Evolutionary conservation across 2,888 invertebrate genomes (phyloP).

Genomic region (Sturmia bella): DNA sequence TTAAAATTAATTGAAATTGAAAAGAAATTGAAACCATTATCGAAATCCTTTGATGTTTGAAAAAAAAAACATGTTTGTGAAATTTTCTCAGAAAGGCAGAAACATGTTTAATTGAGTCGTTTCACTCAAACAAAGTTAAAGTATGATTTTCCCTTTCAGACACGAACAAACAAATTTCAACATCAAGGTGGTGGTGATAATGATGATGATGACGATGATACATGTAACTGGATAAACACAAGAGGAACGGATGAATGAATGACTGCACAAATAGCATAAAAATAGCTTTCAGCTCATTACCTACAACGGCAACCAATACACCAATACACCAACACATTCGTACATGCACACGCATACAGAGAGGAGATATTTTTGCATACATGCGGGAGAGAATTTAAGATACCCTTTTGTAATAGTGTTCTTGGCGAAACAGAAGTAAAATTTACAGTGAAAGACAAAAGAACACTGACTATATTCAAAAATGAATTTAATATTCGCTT

Average conservation of each 20-base stretch:
- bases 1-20: conserved; percentile 63
- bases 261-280: conserved; percentile 66
- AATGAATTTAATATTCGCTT: no score
- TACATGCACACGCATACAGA: conserved; percentile 17
- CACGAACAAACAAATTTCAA: conserved; percentile 29
- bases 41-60: conserved; percentile 65
- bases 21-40: conserved; percentile 66
- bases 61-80: conserved; percentile 28
- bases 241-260: conserved; percentile 47
- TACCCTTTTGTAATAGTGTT: conserved; percentile 13
- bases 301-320: conserved; percentile 49
- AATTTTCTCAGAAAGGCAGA: conserved; percentile 14
- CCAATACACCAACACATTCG: conserved; percentile 11
- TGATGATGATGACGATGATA: conserved; percentile 57
- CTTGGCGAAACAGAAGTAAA: neutral
- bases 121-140: conserved; percentile 65
- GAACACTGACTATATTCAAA: neutral
- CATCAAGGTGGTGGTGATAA: conserved; percentile 15
- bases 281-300: conserved; percentile 76
- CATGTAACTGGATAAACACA: conserved; percentile 70
- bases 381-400: neutral
- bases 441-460: neutral
- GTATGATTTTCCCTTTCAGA: conserved; percentile 59
- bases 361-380: neutral
- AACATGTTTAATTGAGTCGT: conserved; percentile 60